Evolutionary conservation across 2,797 vertebrate species (phyloP).

Genomic region (Notamacropus eugenii): DNA sequence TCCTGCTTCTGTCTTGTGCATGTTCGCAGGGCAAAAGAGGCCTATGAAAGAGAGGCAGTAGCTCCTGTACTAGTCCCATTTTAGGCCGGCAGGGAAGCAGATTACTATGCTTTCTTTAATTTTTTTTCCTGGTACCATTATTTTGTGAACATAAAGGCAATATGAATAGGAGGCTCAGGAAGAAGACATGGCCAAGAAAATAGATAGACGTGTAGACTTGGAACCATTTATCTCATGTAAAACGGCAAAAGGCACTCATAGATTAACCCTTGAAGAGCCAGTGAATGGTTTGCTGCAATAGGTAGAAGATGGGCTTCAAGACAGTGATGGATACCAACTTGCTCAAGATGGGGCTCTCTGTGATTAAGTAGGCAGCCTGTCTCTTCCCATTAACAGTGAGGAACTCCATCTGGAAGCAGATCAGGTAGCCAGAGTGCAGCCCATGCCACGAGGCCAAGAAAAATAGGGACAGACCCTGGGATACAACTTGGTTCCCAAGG

Average conservation of each 20-base stretch:
- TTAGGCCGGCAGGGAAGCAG: slow-evolving; percentile 56
- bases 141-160: slow-evolving; percentile 92
- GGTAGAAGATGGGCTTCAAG: slow-evolving; percentile 90
- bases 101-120: slow-evolving; percentile 85
- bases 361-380: slow-evolving; percentile 90
- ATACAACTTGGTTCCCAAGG: slow-evolving; percentile 95
- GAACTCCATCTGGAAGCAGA: slow-evolving; percentile 98
- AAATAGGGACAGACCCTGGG: slow-evolving; percentile 91
- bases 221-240: slow-evolving; percentile 97
- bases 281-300: slow-evolving; percentile 93
- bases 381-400: slow-evolving; percentile 94
- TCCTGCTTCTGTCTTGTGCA: slow-evolving; percentile 48
- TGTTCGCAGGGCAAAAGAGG: slow-evolving; percentile 54
- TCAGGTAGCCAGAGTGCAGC: slow-evolving; percentile 95
- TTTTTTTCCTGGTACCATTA: slow-evolving; percentile 92
- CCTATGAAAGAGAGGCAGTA: slow-evolving; percentile 60
- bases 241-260: slow-evolving; percentile 95
- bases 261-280: slow-evolving; percentile 99
- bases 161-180: slow-evolving; percentile 88
- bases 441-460: slow-evolving; percentile 97
- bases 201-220: slow-evolving; percentile 96
- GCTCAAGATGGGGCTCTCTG: slow-evolving; percentile 89
- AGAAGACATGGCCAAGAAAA: slow-evolving; percentile 93
- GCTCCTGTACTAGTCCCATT: slow-evolving; percentile 70
- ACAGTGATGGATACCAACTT: slow-evolving; percentile 85